phyloP scores from a whole-genome alignment of 2,888 invertebrate species.

The Ischnura elegans region DNA sequence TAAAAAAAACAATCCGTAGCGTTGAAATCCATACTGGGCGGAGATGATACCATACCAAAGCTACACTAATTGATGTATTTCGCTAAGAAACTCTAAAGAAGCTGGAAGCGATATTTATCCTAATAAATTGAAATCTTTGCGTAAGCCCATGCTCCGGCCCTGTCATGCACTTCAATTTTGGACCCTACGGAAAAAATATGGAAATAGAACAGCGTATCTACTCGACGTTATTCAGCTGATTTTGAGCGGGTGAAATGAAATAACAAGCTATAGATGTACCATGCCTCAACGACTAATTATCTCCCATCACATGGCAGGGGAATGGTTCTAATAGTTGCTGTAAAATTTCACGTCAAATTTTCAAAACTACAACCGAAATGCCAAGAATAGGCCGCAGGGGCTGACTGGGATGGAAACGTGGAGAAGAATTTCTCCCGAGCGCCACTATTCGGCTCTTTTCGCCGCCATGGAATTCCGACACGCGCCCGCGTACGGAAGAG shows the following conservation, averaged over 20 bases:
- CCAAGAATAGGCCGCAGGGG: not conserved
- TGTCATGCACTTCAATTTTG: not conserved
- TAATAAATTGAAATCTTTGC: too few relatives aligned
- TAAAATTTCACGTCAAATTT: not conserved
- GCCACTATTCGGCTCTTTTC: not conserved
- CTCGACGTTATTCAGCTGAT: not conserved
- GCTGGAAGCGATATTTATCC: too few relatives aligned
- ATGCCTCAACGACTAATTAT: not conserved
- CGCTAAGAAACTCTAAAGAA: too few relatives aligned
- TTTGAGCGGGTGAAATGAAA: not conserved
- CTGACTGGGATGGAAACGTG: not conserved
- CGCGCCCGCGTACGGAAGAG: not conserved
- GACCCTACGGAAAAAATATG: not conserved
- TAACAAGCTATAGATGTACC: not conserved
- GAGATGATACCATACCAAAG: too few relatives aligned
- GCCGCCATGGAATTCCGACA: not conserved
- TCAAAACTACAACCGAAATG: not conserved
- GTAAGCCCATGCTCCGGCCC: not conserved
- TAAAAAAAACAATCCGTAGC: too few relatives aligned
- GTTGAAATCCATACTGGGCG: too few relatives aligned
- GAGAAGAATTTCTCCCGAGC: not conserved
- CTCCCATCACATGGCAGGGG: not conserved
- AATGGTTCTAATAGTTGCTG: not conserved
- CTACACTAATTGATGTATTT: too few relatives aligned
- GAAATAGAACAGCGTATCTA: not conserved